Evolutionary conservation across 2,797 vertebrate genomes (phyloP).

Genomic region (Schizopygopsis pylzovi): DNA sequence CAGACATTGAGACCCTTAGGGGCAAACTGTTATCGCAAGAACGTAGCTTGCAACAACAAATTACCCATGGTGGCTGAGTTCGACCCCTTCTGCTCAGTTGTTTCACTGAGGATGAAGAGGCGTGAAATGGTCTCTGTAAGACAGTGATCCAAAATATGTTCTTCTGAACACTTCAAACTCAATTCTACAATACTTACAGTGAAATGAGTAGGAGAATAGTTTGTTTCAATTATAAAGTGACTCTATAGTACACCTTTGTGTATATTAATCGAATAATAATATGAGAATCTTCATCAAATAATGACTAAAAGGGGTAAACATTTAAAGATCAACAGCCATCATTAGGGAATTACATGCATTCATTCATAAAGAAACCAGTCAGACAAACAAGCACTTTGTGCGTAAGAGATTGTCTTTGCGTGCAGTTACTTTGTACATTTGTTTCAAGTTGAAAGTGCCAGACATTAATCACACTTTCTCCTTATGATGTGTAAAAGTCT

Average conservation of each 20-base stretch:
- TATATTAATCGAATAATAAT: not conserved
- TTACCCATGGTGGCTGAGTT: constrained; percentile 31
- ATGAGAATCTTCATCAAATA: not conserved
- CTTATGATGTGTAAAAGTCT: constrained; percentile 1
- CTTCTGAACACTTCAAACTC: not conserved
- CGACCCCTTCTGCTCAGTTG: constrained; percentile 3
- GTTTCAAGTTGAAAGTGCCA: constrained; percentile 7
- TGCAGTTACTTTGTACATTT: not conserved
- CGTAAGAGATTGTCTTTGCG: not conserved
- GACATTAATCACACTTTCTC: not conserved
- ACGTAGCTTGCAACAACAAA: constrained; percentile 50
- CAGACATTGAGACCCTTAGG: constrained; percentile 59
- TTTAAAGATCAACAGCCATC: not conserved
- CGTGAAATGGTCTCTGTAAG: not conserved
- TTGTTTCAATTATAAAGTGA: not conserved
- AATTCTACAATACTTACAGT: not conserved
- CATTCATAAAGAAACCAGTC: not conserved
- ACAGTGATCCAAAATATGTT: not conserved
- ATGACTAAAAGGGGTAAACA: not conserved
- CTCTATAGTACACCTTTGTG: not conserved
- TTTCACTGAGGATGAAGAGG: not conserved
- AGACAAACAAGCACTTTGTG: not conserved
- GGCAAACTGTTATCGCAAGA: constrained; percentile 49
- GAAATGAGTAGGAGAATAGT: not conserved
- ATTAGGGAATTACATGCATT: not conserved